Percentiles rank a stretch among this genome's conserved stretches.
These are phyloP conservation scores for Crenuchus spilurus DNA, from an alignment of 2,797 vertebrate species.

Conservation along the genomic window DNA sequence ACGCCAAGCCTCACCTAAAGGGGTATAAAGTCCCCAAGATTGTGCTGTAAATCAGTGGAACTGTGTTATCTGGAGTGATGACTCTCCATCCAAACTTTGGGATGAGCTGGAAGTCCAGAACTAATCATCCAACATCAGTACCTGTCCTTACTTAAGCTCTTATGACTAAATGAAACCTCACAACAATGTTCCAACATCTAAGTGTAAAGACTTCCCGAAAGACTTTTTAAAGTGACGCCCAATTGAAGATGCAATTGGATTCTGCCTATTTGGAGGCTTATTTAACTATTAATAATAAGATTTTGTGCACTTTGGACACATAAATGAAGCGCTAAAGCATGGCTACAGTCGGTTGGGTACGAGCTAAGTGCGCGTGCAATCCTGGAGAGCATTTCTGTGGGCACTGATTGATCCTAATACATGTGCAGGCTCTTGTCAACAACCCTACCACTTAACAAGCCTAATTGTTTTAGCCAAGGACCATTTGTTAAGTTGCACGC, in stretches of 20 bases:
- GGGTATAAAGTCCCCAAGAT: no score
- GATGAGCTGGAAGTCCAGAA: no score
- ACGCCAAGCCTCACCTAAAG: no score
- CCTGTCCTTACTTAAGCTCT: no score
- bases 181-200: no score
- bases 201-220: no score
- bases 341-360: slow-evolving; percentile 17
- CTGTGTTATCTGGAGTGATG: no score
- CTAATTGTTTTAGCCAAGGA: slow-evolving; percentile 59
- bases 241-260: slow-evolving; percentile 1
- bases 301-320: slow-evolving; percentile 34
- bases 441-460: slow-evolving; percentile 52
- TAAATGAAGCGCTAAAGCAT: slow-evolving; percentile 39
- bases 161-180: no score
- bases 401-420: slow-evolving; percentile 53
- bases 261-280: slow-evolving; percentile 11
- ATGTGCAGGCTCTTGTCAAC: slow-evolving; percentile 35
- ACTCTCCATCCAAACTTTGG: no score
- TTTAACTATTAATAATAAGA: slow-evolving; percentile 40
- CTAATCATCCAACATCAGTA: no score
- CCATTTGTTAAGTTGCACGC: slow-evolving; percentile 56
- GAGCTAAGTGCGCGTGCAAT: slow-evolving; percentile 24
- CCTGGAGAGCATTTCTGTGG: slow-evolving; percentile 36
- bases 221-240: no score
- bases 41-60: no score